Percentiles rank a stretch among this genome's conserved stretches.
These are phyloP conservation scores for Machimus rusticus DNA, from an alignment of 2,888 invertebrate species.

Conservation along the genomic window DNA sequence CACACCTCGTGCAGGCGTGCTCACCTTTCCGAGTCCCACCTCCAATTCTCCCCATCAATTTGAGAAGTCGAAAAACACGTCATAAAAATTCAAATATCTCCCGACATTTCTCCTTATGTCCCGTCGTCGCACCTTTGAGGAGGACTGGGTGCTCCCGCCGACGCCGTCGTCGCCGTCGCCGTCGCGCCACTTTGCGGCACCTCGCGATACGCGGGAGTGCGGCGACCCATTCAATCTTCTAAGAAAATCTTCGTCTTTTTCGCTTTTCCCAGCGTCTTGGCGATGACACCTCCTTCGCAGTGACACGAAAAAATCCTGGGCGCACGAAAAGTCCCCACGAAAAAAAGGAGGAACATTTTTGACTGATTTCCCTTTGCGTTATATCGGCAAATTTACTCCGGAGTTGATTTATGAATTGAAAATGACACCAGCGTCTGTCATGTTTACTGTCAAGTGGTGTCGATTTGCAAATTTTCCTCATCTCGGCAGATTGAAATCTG, in stretches of 20 bases:
- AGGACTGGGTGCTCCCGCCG: not conserved
- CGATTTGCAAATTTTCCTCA: slow-evolving; percentile 36
- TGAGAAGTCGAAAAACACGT: slow-evolving; percentile 10
- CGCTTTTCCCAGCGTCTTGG: not conserved
- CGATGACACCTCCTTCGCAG: not conserved
- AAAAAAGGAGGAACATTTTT: not conserved
- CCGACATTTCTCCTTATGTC: not conserved
- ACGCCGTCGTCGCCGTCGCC: too few relatives aligned
- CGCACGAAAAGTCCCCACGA: not conserved
- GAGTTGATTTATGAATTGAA: slow-evolving; percentile 42
- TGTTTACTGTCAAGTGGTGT: slow-evolving; percentile 38
- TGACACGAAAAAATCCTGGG: not conserved
- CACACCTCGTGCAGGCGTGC: slow-evolving; percentile 7
- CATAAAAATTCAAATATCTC: slow-evolving; percentile 38
- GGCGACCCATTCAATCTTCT: slow-evolving; percentile 16
- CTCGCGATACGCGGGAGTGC: not conserved
- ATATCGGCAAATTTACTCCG: slow-evolving; percentile 29
- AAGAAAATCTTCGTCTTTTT: not conserved
- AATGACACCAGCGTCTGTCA: slow-evolving; percentile 41
- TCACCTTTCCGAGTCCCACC: not conserved
- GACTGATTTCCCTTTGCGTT: slow-evolving; percentile 28
- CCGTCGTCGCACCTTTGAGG: not conserved
- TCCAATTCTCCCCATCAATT: slow-evolving; percentile 9
- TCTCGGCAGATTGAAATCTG: slow-evolving; percentile 17
- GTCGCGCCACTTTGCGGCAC: not conserved